Evolutionary conservation across 1,140 invertebrate genomes (phyloP).

Genomic region (Ceratosolen fusciceps): DNA sequence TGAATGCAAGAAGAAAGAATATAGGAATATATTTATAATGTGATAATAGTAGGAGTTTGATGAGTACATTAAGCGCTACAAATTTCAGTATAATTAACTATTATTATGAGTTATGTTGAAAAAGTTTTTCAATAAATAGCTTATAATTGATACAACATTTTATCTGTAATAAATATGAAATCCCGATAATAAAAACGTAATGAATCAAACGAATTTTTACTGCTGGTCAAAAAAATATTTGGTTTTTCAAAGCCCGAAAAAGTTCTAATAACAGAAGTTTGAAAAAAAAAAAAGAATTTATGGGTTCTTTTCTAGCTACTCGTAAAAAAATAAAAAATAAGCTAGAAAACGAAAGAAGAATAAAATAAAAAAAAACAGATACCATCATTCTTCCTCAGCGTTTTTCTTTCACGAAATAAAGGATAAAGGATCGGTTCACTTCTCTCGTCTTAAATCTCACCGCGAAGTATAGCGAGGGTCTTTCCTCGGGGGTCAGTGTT

Average conservation of each 20-base stretch:
- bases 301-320: background rate
- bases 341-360: background rate
- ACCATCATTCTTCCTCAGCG: constrained; percentile 27
- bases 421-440: constrained; percentile 6
- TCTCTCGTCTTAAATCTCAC: constrained; percentile 15
- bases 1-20: too few relatives aligned
- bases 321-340: background rate
- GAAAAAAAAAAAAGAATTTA: background rate
- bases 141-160: background rate
- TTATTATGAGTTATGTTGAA: too few relatives aligned
- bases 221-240: background rate
- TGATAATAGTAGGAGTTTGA: too few relatives aligned
- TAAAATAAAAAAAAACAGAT: constrained; percentile 21
- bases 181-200: background rate
- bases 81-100: too few relatives aligned
- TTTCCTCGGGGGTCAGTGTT: constrained; percentile 31
- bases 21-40: too few relatives aligned
- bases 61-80: too few relatives aligned
- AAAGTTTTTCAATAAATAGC: background rate
- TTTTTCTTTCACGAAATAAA: constrained; percentile 16
- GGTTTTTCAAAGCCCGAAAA: background rate
- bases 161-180: background rate
- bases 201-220: constrained; percentile 21
- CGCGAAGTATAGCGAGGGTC: background rate
- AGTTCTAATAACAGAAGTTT: constrained; percentile 6